A percentile compares a stretch with the other conserved stretches of the same genome.
These are phyloP conservation scores for Tipula lateralis DNA, from an alignment of 2,888 invertebrate species.

Conservation along the genomic window DNA sequence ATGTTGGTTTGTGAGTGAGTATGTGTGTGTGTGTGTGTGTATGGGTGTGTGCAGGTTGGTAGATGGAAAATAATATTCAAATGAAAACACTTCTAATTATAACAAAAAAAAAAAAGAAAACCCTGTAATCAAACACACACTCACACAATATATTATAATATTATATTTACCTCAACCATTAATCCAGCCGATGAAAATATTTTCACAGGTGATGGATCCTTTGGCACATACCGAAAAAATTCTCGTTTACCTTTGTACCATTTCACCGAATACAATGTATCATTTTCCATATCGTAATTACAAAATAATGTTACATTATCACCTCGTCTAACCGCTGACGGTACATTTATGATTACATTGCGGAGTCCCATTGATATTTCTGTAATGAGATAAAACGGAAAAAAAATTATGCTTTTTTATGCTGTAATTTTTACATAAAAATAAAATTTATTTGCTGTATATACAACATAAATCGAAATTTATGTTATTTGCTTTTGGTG, in stretches of 20 bases:
- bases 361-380: slow-evolving; percentile 45
- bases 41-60: background rate
- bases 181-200: slow-evolving; percentile 68
- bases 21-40: background rate
- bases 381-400: slow-evolving; percentile 31
- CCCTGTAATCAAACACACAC: no score
- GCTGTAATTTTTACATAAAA: background rate
- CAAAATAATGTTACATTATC: slow-evolving; percentile 62
- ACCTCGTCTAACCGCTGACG: slow-evolving; percentile 60
- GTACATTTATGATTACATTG: slow-evolving; percentile 61
- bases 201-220: slow-evolving; percentile 64
- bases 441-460: background rate
- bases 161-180: slow-evolving; percentile 71
- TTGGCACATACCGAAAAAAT: slow-evolving; percentile 76
- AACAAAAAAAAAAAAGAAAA: no score
- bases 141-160: no score
- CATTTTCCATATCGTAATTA: slow-evolving; percentile 71
- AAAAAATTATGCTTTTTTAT: background rate
- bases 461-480: no score
- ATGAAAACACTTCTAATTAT: background rate
- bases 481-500: no score
- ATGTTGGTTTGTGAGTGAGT: background rate
- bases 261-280: slow-evolving; percentile 74
- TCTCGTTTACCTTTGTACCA: slow-evolving; percentile 79
- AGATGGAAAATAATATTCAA: background rate